Evolutionary conservation across 2,797 vertebrate genomes (phyloP).

Genomic region (Syngnathus acus): DNA sequence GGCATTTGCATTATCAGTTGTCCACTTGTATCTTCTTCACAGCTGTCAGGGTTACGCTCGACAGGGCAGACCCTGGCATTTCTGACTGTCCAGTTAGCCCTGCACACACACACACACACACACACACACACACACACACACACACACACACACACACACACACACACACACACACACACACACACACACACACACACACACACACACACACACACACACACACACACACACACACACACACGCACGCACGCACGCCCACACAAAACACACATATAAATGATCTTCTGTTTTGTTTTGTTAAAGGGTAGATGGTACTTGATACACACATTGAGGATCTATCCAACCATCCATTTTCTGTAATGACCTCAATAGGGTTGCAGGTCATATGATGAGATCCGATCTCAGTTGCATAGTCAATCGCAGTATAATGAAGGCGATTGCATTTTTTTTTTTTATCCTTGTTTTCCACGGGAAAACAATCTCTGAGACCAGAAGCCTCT

Average conservation of each 20-base stretch:
- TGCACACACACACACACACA: constrained; percentile 2
- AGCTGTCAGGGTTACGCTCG: constrained; percentile 35
- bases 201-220: constrained; percentile 12
- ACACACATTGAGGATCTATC: background rate
- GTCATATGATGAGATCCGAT: background rate
- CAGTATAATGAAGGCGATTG: background rate
- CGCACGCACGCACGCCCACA: background rate
- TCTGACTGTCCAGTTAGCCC: constrained; percentile 37
- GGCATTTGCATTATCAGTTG: constrained; percentile 58
- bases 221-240: background rate
- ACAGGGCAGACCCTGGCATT: constrained; percentile 43
- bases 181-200: background rate
- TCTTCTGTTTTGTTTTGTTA: background rate
- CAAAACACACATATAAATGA: background rate
- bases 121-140: background rate
- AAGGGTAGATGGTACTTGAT: background rate
- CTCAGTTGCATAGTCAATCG: background rate
- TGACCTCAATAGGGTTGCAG: too few species aligned
- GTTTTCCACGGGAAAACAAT: background rate
- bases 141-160: background rate
- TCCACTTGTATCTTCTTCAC: constrained; percentile 49
- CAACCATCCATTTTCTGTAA: background rate
- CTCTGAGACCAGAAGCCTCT: background rate
- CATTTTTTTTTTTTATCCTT: too few species aligned
- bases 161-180: background rate